phyloP scores from a whole-genome alignment of 2,888 invertebrate genomes.

The Rhyacophila evoluta region DNA sequence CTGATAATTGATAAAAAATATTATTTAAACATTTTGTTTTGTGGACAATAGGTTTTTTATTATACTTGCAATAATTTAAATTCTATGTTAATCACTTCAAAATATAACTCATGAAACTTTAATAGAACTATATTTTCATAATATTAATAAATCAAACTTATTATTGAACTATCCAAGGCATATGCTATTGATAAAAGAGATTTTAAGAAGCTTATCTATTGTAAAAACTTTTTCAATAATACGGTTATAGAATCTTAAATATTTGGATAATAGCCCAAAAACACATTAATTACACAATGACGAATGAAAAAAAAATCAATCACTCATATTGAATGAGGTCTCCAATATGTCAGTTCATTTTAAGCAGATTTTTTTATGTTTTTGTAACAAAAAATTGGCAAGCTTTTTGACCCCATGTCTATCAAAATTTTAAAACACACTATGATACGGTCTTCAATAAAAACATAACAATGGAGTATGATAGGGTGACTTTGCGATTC shows the following conservation, averaged over 20 bases:
- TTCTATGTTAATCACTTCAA: no score
- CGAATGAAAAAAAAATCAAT: not conserved
- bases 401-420: not conserved
- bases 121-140: no score
- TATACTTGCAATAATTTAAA: no score
- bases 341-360: not conserved
- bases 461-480: no score
- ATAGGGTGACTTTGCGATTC: no score
- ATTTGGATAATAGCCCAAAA: conserved; percentile 14
- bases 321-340: not conserved
- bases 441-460: no score
- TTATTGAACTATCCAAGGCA: not conserved
- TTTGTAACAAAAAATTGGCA: not conserved
- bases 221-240: not conserved
- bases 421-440: not conserved
- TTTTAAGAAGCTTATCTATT: not conserved
- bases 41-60: no score
- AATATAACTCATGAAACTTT: no score
- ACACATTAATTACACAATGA: conserved; percentile 8
- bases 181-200: not conserved
- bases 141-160: not conserved
- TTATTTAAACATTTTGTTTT: no score
- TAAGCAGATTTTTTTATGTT: not conserved
- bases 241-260: not conserved
- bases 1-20: no score